phyloP scores from a whole-genome alignment of 2,888 invertebrate genomes.

The Thecophora atra region DNA sequence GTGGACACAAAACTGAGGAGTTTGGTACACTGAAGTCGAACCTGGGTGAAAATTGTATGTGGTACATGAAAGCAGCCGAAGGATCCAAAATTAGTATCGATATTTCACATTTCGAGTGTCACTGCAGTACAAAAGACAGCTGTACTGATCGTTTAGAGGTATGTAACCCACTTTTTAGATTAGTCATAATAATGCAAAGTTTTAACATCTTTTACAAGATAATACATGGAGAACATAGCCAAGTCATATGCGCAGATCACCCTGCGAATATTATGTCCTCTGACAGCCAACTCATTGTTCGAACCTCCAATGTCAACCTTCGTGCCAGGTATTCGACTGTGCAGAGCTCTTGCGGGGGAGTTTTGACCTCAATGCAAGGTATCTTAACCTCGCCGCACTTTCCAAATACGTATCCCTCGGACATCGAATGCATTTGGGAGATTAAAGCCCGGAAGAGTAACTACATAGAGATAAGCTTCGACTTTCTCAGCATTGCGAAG shows the following conservation, averaged over 20 bases:
- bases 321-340: conserved; percentile 67
- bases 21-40: conserved; percentile 52
- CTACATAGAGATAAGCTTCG: conserved; percentile 73
- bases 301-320: conserved; percentile 49
- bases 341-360: conserved; percentile 76
- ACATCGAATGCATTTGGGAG: conserved; percentile 80
- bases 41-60: conserved; percentile 50
- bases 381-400: conserved; percentile 76
- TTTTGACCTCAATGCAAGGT: conserved; percentile 71
- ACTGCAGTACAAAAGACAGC: conserved; percentile 43
- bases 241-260: conserved; percentile 47
- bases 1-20: conserved; percentile 43
- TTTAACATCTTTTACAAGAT: not conserved
- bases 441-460: conserved; percentile 76
- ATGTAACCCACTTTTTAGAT: conserved; percentile 14
- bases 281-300: conserved; percentile 33
- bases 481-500: conserved; percentile 73
- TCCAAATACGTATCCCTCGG: conserved; percentile 75
- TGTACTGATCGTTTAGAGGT: conserved; percentile 51
- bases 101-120: conserved; percentile 56
- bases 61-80: conserved; percentile 46
- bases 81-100: conserved; percentile 50
- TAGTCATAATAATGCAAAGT: no score
- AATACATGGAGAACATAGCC: not conserved
- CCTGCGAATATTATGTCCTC: conserved; percentile 43